These are phyloP conservation scores for Megalops cyprinoides DNA, from an alignment of 2,797 vertebrate species.

Conservation along the genomic window DNA sequence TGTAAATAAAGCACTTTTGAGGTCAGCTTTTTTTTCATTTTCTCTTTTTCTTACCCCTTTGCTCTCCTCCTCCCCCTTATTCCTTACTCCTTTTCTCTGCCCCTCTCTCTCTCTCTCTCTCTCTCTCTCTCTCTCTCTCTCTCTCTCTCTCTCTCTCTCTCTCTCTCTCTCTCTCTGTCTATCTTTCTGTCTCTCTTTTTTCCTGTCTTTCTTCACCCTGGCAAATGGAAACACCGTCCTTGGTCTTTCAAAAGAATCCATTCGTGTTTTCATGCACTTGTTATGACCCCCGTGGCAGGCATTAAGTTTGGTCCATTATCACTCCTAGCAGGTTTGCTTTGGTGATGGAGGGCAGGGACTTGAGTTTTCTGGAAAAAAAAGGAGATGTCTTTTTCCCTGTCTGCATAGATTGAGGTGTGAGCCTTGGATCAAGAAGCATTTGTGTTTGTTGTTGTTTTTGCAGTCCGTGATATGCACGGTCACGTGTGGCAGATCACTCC, in stretches of 20 bases:
- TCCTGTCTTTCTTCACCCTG: constrained; percentile 32
- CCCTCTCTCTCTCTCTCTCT: constrained; percentile 9
- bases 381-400: not conserved
- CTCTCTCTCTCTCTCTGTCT: too few species aligned
- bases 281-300: constrained; percentile 81
- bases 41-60: constrained; percentile 36
- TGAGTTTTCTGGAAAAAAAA: not conserved
- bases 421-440: not conserved
- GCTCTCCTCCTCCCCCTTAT: constrained; percentile 49
- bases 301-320: constrained; percentile 78
- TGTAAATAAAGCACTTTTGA: constrained; percentile 52
- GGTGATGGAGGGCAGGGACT: not conserved
- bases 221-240: constrained; percentile 76
- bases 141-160: constrained; percentile 45
- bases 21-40: constrained; percentile 55
- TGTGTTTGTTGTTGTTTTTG: too few species aligned
- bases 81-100: constrained; percentile 45
- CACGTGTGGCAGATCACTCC: not conserved
- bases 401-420: not conserved
- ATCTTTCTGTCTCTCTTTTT: too few species aligned
- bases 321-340: constrained; percentile 47
- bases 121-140: constrained; percentile 50
- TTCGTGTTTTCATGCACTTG: constrained; percentile 88
- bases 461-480: too few species aligned
- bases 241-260: constrained; percentile 78